A percentile compares a stretch with the other conserved stretches of the same genome.
Evolutionary conservation across 1,140 invertebrate species (phyloP).

Genomic region (Cydia splendana): DNA sequence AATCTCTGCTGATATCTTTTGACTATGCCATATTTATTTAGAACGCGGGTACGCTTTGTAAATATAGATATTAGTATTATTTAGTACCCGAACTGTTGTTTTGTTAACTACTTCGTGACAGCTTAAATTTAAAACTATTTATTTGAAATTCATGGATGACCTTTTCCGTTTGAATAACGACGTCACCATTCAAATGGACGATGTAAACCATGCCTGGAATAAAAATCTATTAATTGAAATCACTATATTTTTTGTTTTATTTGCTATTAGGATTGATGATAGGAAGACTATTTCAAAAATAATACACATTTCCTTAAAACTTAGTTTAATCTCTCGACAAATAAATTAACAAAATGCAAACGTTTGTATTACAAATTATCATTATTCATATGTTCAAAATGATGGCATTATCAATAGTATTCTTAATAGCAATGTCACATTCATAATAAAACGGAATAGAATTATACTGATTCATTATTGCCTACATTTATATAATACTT

Average conservation of each 20-base stretch:
- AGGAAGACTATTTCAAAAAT: constrained; percentile 38
- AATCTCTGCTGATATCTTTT: constrained; percentile 10
- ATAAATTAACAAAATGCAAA: constrained; percentile 74
- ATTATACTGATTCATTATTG: constrained; percentile 54
- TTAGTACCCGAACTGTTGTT: constrained; percentile 51
- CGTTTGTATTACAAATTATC: constrained; percentile 48
- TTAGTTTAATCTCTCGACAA: constrained; percentile 75
- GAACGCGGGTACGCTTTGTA: constrained; percentile 58
- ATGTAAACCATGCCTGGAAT: constrained; percentile 67
- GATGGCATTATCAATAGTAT: constrained; percentile 71
- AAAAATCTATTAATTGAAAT: constrained; percentile 37
- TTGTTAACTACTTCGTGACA: constrained; percentile 51
- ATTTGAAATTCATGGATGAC: constrained; percentile 66
- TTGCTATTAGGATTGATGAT: constrained; percentile 22
- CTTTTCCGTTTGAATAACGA: constrained; percentile 73
- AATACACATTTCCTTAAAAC: constrained; percentile 56
- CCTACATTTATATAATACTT: constrained; percentile 56
- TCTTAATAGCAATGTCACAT: constrained; percentile 56
- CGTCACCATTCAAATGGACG: constrained; percentile 68
- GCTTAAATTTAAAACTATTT: constrained; percentile 65
- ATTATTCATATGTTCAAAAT: constrained; percentile 58
- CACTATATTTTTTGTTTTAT: constrained; percentile 43
- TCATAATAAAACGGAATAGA: constrained; percentile 59
- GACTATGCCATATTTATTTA: constrained; percentile 56
- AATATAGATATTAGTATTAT: constrained; percentile 58